Base-by-base conservation (phyloP, 2,113 vertebrate species). In the Cyrtonyx montezumae region DNA sequence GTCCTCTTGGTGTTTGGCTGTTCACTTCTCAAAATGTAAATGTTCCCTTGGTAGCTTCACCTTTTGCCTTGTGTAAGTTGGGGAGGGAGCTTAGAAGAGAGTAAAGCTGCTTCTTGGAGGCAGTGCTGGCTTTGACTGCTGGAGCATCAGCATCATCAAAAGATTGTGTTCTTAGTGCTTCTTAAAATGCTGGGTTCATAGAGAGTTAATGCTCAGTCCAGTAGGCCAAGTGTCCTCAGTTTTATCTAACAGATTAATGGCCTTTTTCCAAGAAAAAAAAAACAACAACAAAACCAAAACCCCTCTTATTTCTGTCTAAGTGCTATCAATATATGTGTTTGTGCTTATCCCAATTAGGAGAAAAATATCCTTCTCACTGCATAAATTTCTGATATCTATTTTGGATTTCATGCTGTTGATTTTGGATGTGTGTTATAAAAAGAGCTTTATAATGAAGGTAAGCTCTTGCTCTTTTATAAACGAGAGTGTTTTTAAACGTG, bases 401-500 rank as follows among this genome's bases (percentile, higher is more conserved):
- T 69, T 28, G 4, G n/a, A 53, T 51, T 84, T 74, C 25, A 37
- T 0, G 1, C 16, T 92, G n/a, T 86, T 88, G 65, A 84, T 86
- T 87, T 87, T 80, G 19, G 10, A 13, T 63, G 13, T 71, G 20
- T 65, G 25, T 90, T 91, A 56, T 30, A 36, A 65, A 55, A 82
- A 88, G 18, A 45, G 9, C 25, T 74, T 87, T 91, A 86, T 78
- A 85, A 77, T 85, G 61, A 70, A 89, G 34, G 34, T 70, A 19
- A 82, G 46, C 51, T 94, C 22, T 59, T 94, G 51, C 79, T 76
- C 68, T 95, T 91, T 80, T 56, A 87, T 34, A 91, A 79, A 43
- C 46, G 75, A n/a, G 82, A 68, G 14, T 92, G 87, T 85, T 95
- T 94, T 80, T 75, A 80, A 94, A 48, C 84, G 61, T 85, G 73